Evolutionary conservation across 2,113 vertebrate species (phyloP).

Genomic region (Panthera uncia): DNA sequence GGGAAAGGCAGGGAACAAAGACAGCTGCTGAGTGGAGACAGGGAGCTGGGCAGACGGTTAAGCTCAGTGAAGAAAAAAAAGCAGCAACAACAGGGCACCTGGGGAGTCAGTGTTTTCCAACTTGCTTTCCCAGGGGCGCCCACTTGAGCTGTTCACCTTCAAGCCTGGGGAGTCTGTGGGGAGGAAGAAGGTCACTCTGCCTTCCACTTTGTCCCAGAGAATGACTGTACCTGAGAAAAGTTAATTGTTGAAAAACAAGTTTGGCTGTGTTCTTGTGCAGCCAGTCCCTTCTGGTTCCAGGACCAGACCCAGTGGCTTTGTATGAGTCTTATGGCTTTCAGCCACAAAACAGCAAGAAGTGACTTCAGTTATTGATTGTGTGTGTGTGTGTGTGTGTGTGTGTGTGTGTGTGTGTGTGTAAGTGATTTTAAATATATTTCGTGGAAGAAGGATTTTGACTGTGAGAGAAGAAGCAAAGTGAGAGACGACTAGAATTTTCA

Average conservation of each 20-base stretch:
- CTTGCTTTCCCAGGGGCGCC: background rate
- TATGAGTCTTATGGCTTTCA: background rate
- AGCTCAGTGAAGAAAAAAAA: background rate
- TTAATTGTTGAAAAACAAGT: constrained; percentile 29
- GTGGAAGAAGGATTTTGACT: background rate
- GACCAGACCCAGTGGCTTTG: background rate
- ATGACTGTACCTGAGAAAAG: background rate
- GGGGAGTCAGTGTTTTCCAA: background rate
- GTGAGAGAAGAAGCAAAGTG: background rate
- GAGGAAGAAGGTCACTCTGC: background rate
- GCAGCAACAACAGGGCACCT: background rate
- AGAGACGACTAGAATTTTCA: background rate
- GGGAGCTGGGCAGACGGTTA: background rate
- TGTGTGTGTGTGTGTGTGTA: too few relatives aligned
- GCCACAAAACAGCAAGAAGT: background rate
- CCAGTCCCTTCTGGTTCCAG: background rate
- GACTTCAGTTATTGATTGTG: background rate
- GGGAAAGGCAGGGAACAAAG: background rate
- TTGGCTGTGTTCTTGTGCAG: background rate
- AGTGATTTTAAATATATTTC: background rate
- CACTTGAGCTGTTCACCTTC: background rate
- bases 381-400: too few relatives aligned
- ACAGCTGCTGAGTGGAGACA: background rate
- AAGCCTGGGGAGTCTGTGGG: background rate
- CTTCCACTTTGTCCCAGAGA: background rate